These are phyloP conservation scores for Trachythela sp. DNA, from an alignment of 64 coral and sea anemone species.

Conservation along the genomic window DNA sequence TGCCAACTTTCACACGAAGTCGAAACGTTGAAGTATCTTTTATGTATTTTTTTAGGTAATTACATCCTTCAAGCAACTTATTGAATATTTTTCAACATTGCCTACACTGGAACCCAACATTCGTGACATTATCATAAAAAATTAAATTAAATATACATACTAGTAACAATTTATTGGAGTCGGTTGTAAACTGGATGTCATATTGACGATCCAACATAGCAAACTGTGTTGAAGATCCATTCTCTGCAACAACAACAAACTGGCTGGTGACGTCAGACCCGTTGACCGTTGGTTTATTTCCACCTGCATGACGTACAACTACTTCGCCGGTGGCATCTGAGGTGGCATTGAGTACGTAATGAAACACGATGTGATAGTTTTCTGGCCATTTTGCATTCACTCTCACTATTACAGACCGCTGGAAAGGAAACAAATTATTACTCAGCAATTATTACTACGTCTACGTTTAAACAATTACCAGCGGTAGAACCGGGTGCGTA, in stretches of 20 bases:
- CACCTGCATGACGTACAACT: conserved; percentile 49
- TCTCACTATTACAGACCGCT: neutral
- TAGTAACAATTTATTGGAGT: conserved; percentile 59
- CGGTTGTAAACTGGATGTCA: conserved; percentile 59
- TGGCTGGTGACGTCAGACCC: conserved; percentile 24
- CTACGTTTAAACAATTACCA: no score
- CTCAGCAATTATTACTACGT: neutral
- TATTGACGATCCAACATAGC: conserved; percentile 60
- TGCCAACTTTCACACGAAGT: no score
- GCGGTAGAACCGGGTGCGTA: no score
- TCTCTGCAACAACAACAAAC: conserved; percentile 60
- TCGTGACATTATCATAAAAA: no score
- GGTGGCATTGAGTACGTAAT: conserved; percentile 50
- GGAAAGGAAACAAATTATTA: neutral
- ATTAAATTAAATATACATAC: no score
- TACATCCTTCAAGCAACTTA: no score
- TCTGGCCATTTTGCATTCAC: conserved; percentile 32
- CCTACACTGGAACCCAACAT: no score
- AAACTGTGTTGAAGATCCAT: conserved; percentile 62
- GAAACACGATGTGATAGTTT: conserved; percentile 78
- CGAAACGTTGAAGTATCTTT: no score
- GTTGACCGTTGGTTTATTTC: conserved; percentile 39
- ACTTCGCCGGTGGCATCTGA: conserved; percentile 55
- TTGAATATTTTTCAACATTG: no score
- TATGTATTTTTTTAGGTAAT: no score